Base-by-base conservation (phyloP, 2,888 invertebrate genomes). In the Tribolium freemani region DNA sequence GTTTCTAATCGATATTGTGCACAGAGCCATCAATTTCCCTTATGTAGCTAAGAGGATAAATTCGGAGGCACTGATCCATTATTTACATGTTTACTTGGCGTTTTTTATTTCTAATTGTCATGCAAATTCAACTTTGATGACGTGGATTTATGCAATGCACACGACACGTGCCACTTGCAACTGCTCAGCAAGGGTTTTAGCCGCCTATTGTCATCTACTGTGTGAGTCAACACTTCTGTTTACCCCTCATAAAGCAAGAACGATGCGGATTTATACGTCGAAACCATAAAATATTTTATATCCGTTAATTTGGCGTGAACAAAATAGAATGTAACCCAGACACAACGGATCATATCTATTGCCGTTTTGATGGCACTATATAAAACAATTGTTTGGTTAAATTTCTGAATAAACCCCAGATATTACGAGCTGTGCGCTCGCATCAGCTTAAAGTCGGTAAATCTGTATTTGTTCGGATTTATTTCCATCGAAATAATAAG, bases 221-320 rank as follows among this genome's bases (percentile, higher is more conserved):
- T 51, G 63, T 63, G 63, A 63, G 51, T 63, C 63, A 63, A 63
- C 63, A 63, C 63, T 63, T 53, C 63, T 63, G 38, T 63, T 63
- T 53, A 53, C 63, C 63, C 63, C 60, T 60, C 60, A 60, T 60
- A 60, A 60, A 60, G 48, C 60, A 60, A 26, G 26, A 60, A 60
- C 60, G 60, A 46, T 26, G 21, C 26, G 46, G 48, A 60, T 60
- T 38, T 38, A 60, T 50, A 63, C 38, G 31, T 53, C 30, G 38
- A 63, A 51, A 63, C 50, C 63, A 38, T 63, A 63, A 63, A 63
- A 63, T 63, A 63, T 63, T 63, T 63, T 51, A 51, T 63, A 63
- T 38, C 51, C 51, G 51, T 11, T 63, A 63, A 63, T 63, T 63
- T 38, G 63, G 13, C 50, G 38, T 53, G 63, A 63, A 63, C 46